Conservation (phyloP, 2,888 invertebrate species). For the Trichacis sp. region DNA sequence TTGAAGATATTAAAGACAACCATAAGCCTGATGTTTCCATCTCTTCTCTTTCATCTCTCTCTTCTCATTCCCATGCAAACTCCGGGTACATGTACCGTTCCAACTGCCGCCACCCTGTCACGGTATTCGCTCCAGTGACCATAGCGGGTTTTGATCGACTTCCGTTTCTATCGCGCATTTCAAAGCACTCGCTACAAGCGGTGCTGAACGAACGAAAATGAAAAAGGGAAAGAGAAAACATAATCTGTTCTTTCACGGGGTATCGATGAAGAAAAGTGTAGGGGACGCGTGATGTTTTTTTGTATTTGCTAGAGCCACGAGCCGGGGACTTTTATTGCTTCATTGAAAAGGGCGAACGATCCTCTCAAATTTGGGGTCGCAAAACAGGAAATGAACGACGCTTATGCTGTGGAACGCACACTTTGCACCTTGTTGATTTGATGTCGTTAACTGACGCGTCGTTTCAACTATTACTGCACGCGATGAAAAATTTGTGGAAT, state of each 20-base stretch:
- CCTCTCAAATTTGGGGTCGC: neutral
- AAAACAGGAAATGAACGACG: neutral
- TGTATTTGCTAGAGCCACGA: constrained; percentile 16
- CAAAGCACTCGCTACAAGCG: constrained; percentile 38
- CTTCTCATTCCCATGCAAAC: constrained; percentile 15
- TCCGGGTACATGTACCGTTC: constrained; percentile 21
- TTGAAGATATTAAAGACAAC: constrained; percentile 39
- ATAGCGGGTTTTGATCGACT: constrained; percentile 42
- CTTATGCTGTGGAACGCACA: neutral
- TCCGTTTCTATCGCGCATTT: constrained; percentile 39
- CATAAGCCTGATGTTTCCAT: constrained; percentile 17
- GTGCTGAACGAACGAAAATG: constrained; percentile 26
- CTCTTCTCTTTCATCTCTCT: constrained; percentile 22
- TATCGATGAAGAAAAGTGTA: constrained; percentile 24
- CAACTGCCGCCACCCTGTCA: constrained; percentile 43
- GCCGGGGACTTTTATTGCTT: constrained; percentile 31
- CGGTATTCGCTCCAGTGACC: constrained; percentile 44
- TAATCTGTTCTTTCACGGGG: constrained; percentile 20
- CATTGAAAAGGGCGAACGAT: constrained; percentile 22
- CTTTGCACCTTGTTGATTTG: neutral
- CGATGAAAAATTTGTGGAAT: too few relatives aligned
- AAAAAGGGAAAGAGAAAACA: constrained; percentile 27
- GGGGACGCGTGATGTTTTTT: constrained; percentile 27
- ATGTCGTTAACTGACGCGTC: neutral
- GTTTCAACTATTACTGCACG: too few relatives aligned